Base-by-base conservation (phyloP, 2,113 vertebrate species). In the Poecile atricapillus region DNA sequence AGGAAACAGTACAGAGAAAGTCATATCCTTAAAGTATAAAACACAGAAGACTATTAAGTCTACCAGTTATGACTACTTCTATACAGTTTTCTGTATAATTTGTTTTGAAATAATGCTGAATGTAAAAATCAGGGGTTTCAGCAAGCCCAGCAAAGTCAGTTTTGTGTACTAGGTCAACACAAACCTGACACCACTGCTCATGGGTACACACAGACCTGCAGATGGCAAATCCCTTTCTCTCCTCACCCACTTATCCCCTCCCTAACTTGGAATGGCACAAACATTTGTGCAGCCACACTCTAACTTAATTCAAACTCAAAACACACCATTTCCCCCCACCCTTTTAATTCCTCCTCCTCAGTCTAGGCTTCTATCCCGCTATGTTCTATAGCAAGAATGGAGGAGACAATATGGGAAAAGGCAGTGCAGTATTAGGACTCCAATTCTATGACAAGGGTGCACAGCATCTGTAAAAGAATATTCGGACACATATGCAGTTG, bases 371-470 rank as follows among this genome's bases (percentile, higher is more conserved):
- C 64, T 60, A 30, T 56, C 71, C 49, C 52, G 28, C 50, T 53
- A 11, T 3, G 15, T 59, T 43, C 75, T 59, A 28, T 15, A 22
- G 33, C 59, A 89, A 56, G 21, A 76, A 76, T 10, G 22, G 21
- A 67, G 43, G 23, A 76, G 31, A 77, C 10, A 15, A n/a, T 3
- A 52, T 3, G 9, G 30, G n/a, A 77, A 73, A 68, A 73, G 24
- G 46, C 50, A 74, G 22, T 11, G 44, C 41, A 82, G 25, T 21
- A 63, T 43, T 25, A 53, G n/a, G 21, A 79, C 44, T 56, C 37
- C 52, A 64, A 81, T 0, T 0, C 39, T 17, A 41, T 9, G 19
- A 47, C 5, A 43, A 77, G 59, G 2, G 10, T 39, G 35, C 58
- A 8, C 0, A 43, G n/a, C 20, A 75, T n/a, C 84, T 69, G 13